Evolutionary conservation across 2,888 invertebrate genomes (phyloP).

Genomic region (Meloe dianella): DNA sequence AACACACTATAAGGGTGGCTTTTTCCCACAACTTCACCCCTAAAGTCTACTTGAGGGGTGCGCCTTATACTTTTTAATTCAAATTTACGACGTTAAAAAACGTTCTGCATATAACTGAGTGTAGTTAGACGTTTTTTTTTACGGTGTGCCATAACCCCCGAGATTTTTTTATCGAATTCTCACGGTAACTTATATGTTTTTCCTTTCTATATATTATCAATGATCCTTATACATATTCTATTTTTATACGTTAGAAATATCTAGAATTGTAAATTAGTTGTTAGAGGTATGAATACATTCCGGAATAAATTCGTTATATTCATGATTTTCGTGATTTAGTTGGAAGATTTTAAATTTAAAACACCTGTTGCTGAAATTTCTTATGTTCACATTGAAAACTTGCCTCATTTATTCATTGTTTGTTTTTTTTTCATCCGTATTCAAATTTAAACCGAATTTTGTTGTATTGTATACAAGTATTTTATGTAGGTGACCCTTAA

Average conservation of each 20-base stretch:
- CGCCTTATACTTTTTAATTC: slow-evolving; percentile 45
- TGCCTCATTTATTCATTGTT: background rate
- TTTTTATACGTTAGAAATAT: slow-evolving; percentile 19
- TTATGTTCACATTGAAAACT: no score
- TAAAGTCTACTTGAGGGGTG: slow-evolving; percentile 39
- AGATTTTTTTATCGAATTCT: slow-evolving; percentile 45
- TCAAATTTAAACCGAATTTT: slow-evolving; percentile 16
- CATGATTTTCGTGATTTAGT: background rate
- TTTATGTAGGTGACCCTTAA: slow-evolving; percentile 46
- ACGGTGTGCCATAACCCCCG: slow-evolving; percentile 22
- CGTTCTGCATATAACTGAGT: slow-evolving; percentile 43
- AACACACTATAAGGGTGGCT: slow-evolving; percentile 47
- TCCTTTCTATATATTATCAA: slow-evolving; percentile 18
- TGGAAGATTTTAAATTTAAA: slow-evolving; percentile 11
- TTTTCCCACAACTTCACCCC: slow-evolving; percentile 48
- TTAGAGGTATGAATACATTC: background rate
- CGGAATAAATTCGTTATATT: background rate
- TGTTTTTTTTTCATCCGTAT: background rate
- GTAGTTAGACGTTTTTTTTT: slow-evolving; percentile 39
- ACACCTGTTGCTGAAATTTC: slow-evolving; percentile 31
- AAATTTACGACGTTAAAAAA: slow-evolving; percentile 48
- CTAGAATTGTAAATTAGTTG: slow-evolving; percentile 16
- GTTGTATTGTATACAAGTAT: slow-evolving; percentile 17
- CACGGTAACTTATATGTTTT: slow-evolving; percentile 47
- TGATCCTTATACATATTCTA: slow-evolving; percentile 30